phyloP scores from a whole-genome alignment of 2,113 vertebrate species.

The Cercocebus atys region DNA sequence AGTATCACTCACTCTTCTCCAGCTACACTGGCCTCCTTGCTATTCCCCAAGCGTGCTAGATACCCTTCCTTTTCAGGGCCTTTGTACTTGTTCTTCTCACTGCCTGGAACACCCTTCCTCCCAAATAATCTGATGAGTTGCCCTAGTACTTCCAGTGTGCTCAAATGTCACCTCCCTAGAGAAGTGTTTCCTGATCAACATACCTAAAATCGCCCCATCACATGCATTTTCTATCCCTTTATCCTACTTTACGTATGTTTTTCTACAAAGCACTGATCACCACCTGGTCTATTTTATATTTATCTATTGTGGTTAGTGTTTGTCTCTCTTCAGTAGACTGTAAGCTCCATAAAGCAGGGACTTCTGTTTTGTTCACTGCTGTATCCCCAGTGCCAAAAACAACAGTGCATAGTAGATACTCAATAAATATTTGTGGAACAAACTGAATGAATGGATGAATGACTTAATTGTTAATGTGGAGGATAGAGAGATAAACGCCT shows the following conservation, averaged over 20 bases:
- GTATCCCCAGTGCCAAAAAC: conserved; percentile 57
- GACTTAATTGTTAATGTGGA: conserved; percentile 17
- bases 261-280: conserved; percentile 41
- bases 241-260: conserved; percentile 5
- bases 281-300: conserved; percentile 32
- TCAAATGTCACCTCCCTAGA: conserved; percentile 26
- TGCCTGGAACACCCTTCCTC: conserved; percentile 12
- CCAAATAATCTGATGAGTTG: conserved; percentile 44
- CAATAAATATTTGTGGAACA: conserved; percentile 75
- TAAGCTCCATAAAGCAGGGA: conserved; percentile 70
- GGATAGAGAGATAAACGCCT: background rate
- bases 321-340: conserved; percentile 56
- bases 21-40: background rate
- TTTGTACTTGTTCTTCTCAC: conserved; percentile 52
- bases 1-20: background rate
- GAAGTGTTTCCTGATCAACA: conserved; percentile 34
- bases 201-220: conserved; percentile 1
- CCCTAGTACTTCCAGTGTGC: background rate
- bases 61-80: background rate
- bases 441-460: conserved; percentile 53
- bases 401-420: conserved; percentile 47
- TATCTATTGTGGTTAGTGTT: conserved; percentile 65
- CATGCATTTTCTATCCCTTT: conserved; percentile 8
- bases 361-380: conserved; percentile 62
- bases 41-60: conserved; percentile 11